Conservation (phyloP, 2,113 vertebrate species). For the Madoqua kirkii region DNA sequence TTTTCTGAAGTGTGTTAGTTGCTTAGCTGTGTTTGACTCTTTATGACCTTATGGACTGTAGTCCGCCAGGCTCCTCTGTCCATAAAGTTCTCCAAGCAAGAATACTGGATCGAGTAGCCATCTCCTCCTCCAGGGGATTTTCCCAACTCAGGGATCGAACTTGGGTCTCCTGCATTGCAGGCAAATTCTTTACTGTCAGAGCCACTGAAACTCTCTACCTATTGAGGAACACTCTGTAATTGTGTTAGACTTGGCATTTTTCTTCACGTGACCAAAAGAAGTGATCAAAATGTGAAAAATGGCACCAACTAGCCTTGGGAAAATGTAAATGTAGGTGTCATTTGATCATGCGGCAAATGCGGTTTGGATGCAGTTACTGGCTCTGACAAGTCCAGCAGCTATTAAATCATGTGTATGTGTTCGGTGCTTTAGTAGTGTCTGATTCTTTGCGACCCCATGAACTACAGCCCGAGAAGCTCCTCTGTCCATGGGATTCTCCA, state of each 20-base stretch:
- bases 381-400: background rate
- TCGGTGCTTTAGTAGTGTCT: background rate
- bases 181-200: background rate
- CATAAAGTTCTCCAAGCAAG: background rate
- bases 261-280: background rate
- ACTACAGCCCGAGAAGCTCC: background rate
- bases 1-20: background rate
- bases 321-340: background rate
- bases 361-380: background rate
- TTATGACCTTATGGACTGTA: background rate
- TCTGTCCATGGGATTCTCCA: background rate
- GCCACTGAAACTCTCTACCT: background rate
- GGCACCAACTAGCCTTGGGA: background rate
- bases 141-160: background rate
- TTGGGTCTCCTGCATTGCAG: background rate
- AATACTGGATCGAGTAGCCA: background rate
- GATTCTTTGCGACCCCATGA: background rate
- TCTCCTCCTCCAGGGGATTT: background rate
- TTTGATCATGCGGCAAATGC: background rate
- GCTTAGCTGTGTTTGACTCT: background rate
- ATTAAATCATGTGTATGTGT: background rate
- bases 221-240: background rate
- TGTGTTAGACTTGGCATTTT: background rate
- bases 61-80: background rate
- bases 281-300: background rate